These are phyloP conservation scores for Macaca fascicularis DNA, from an alignment of 2,113 vertebrate genomes.

Conservation along the genomic window T2T-MFA8v1.1 NC_088376.1:117695501-117696000, in stretches of 20 bases:
- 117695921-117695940: background rate
- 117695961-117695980: no score
- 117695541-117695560: constrained; percentile 57
- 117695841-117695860: background rate
- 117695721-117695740: background rate
- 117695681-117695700: background rate
- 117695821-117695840: no score
- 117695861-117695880: background rate
- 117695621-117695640: constrained; percentile 38
- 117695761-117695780: constrained; percentile 27
- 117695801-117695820: background rate
- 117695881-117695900: background rate
- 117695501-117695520: constrained; percentile 38
- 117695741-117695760: constrained; percentile 16
- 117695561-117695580: constrained; percentile 61
- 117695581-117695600: constrained; percentile 65
- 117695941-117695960: no score
- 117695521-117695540: constrained; percentile 60
- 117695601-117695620: constrained; percentile 46
- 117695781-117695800: background rate
- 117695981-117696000: no score
- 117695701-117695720: background rate
- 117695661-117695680: background rate
- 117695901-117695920: background rate
- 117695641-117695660: background rate